phyloP scores from a whole-genome alignment of 92 coral and sea anemone species.

The Actinernus sp. region DNA sequence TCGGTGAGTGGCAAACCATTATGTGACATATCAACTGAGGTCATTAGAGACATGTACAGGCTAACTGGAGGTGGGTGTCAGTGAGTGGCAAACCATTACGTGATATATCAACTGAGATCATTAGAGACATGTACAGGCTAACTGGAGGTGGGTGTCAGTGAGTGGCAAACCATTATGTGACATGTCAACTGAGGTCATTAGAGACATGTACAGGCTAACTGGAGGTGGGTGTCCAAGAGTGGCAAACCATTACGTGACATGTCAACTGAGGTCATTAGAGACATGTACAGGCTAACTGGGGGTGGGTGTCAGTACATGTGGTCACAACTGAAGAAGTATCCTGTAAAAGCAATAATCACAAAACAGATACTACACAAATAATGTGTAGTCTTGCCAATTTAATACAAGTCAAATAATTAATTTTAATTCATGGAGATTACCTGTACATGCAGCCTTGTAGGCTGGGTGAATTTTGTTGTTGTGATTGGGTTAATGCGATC shows the following conservation, averaged over 20 bases:
- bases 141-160: constrained; percentile 78
- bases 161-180: constrained; percentile 91
- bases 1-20: constrained; percentile 91
- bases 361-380: too few relatives aligned
- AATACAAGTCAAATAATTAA: too few relatives aligned
- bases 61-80: constrained; percentile 75
- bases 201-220: constrained; percentile 93
- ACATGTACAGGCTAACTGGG: constrained; percentile 90
- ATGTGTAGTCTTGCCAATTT: too few relatives aligned
- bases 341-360: too few relatives aligned
- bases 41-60: constrained; percentile 87
- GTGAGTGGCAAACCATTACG: constrained; percentile 94
- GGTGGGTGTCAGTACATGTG: too few relatives aligned
- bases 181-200: constrained; percentile 81
- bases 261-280: constrained; percentile 82
- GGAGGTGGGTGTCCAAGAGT: constrained; percentile 77
- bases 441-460: too few relatives aligned
- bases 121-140: constrained; percentile 89
- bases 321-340: too few relatives aligned
- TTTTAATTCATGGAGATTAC: too few relatives aligned
- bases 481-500: too few relatives aligned
- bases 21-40: constrained; percentile 71
- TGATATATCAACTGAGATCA: constrained; percentile 76
- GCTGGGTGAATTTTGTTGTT: too few relatives aligned
- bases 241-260: constrained; percentile 86